These are phyloP conservation scores for Athalia cordata DNA, from an alignment of 2,888 invertebrate genomes.

Conservation along the genomic window DNA sequence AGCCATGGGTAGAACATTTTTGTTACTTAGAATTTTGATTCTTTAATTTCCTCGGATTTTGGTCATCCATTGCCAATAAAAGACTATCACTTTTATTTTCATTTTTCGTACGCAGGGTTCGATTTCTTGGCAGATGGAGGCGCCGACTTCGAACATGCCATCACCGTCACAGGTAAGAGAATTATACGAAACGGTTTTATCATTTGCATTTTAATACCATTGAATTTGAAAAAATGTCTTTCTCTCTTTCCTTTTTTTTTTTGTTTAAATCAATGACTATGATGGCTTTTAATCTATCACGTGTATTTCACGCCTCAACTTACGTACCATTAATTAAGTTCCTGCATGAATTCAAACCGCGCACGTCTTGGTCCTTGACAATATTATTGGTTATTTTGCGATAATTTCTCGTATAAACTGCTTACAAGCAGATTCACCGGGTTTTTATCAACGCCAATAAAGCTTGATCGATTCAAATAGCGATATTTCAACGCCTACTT, in stretches of 20 bases:
- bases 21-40: conserved; percentile 12
- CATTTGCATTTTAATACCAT: neutral
- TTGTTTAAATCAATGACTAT: neutral
- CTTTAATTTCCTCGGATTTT: neutral
- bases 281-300: no score
- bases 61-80: neutral
- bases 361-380: no score
- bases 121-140: conserved; percentile 84
- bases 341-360: no score
- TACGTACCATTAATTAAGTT: no score
- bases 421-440: no score
- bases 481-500: no score
- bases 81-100: neutral
- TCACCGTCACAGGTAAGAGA: conserved; percentile 81
- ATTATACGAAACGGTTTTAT: neutral
- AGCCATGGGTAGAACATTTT: conserved; percentile 28
- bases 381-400: no score
- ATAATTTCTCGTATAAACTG: no score
- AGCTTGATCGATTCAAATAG: no score
- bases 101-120: conserved; percentile 77
- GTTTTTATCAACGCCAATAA: no score
- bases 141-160: conserved; percentile 84
- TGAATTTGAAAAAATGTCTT: neutral
- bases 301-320: no score
- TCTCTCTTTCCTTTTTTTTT: neutral